Base-by-base conservation (phyloP, 2,797 vertebrate genomes). In the Lerista edwardsae region DNA sequence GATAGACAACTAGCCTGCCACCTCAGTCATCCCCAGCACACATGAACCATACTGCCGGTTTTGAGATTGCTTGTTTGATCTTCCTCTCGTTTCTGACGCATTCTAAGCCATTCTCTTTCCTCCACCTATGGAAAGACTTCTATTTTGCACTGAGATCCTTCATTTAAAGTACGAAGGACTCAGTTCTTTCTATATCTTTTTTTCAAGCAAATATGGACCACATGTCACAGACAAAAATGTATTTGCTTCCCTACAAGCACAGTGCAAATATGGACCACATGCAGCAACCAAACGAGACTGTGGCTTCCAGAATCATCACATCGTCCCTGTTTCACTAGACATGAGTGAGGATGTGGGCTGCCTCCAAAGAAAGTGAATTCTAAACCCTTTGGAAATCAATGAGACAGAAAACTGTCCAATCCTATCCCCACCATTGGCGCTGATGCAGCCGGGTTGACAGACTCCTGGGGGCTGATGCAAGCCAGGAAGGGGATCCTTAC, bases 1-100 rank as follows among this genome's bases (percentile, higher is more conserved):
- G 73, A 90, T 91, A 88, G 71, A 92, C 89, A 91, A 89, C 83
- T 17, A 94, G 88, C 78, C 84, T 19, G 87, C 81, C 61, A 84
- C 75, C 51, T 79, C 67, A 10, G 17, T 4, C 6, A 73, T 75
- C 27, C 51, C 85, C 84, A 88, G 71, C 81, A 55, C 69, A 11
- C 75, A 90, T 92, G 69, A 44, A 91, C 65, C 11, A 82, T 77
- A 55, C 62, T 85, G 44, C 78, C 77, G n/a, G 62, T 27, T 84
- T 87, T 86, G 12, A 36, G 14, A 29, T 87, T 85, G 84, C 79
- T 88, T n/a, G 88, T 11, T 75, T 61, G 72, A 3, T 82, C n/a
- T 88, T 6, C 57, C 27, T 79, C 0, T 6, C 1, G 11, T 29
- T 59, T 41, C 12, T n/a, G n/a, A 17, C 36, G 6, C 10, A 31